A percentile compares a stretch with the other conserved stretches of the same genome.
These are phyloP conservation scores for Coleophora deauratella DNA, from an alignment of 2,888 invertebrate genomes.

Conservation along the genomic window DNA sequence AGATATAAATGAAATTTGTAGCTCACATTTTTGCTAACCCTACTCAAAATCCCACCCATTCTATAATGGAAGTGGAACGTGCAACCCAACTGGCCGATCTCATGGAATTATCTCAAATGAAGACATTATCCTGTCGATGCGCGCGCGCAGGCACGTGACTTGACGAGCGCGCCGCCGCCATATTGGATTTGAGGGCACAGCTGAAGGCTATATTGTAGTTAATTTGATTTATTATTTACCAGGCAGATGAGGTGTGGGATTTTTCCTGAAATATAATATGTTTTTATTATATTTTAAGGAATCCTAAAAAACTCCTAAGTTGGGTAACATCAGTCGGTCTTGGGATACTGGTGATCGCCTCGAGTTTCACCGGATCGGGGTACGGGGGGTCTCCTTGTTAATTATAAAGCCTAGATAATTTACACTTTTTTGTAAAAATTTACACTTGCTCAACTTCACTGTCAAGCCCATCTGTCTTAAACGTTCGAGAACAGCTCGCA, in stretches of 20 bases:
- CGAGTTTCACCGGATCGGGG: constrained; percentile 8
- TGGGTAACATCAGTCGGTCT: constrained; percentile 11
- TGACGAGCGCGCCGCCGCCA: constrained; percentile 20
- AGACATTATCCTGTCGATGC: constrained; percentile 58
- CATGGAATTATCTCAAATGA: constrained; percentile 62
- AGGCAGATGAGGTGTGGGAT: neutral
- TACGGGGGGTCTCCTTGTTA: constrained; percentile 9
- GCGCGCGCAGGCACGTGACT: constrained; percentile 26
- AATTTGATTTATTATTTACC: constrained; percentile 6
- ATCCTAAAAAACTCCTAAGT: constrained; percentile 10
- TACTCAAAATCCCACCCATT: constrained; percentile 45
- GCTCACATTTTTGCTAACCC: constrained; percentile 25
- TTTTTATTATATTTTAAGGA: neutral
- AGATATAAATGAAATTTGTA: too few species aligned
- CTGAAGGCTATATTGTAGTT: constrained; percentile 30
- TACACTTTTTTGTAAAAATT: constrained; percentile 12
- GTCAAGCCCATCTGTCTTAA: constrained; percentile 11
- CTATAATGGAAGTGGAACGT: constrained; percentile 36
- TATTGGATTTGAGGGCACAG: constrained; percentile 32
- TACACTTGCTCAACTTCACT: constrained; percentile 8
- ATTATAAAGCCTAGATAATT: constrained; percentile 16
- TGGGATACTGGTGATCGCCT: constrained; percentile 12
- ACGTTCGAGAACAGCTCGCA: constrained; percentile 9
- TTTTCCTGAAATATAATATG: neutral
- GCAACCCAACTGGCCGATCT: constrained; percentile 30